Percentiles rank a stretch among this genome's conserved stretches.
Conservation (phyloP, 2,888 invertebrate genomes). For the Metallyticus violacea region DNA sequence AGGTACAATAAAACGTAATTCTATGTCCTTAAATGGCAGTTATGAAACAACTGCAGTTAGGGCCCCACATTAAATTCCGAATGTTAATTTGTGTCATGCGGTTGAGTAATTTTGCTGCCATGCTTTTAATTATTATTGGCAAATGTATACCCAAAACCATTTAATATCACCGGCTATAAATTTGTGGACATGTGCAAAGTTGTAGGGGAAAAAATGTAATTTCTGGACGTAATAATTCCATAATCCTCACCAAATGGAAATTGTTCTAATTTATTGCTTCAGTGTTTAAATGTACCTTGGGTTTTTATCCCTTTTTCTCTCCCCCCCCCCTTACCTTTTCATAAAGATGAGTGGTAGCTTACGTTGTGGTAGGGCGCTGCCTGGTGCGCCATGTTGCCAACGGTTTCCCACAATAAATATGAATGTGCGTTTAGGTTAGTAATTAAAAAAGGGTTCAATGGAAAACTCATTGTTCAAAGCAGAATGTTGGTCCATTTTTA, state of each 20-base stretch:
- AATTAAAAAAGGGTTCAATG: too few species aligned
- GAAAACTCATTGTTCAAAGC: too few species aligned
- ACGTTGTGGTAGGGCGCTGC: too few species aligned
- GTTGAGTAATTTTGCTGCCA: neutral
- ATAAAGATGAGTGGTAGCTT: neutral
- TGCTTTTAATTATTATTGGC: neutral
- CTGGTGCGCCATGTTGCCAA: neutral
- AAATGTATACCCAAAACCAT: neutral
- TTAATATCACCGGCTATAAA: neutral
- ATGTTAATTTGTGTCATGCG: neutral
- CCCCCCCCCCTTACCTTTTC: neutral
- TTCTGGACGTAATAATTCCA: neutral
- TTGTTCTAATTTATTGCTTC: neutral
- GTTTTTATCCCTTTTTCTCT: neutral
- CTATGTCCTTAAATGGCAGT: neutral
- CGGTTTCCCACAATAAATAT: too few species aligned
- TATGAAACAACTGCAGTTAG: too few species aligned
- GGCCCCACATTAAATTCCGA: neutral
- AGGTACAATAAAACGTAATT: neutral
- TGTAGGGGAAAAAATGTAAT: neutral
- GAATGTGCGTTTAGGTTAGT: too few species aligned
- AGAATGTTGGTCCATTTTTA: too few species aligned
- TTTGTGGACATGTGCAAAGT: neutral
- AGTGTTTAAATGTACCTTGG: neutral
- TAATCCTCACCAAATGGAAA: neutral